Percentiles rank a stretch among this genome's conserved stretches.
Evolutionary conservation across 2,797 vertebrate genomes (phyloP).

Genomic region (Myotis vivesi): DNA sequence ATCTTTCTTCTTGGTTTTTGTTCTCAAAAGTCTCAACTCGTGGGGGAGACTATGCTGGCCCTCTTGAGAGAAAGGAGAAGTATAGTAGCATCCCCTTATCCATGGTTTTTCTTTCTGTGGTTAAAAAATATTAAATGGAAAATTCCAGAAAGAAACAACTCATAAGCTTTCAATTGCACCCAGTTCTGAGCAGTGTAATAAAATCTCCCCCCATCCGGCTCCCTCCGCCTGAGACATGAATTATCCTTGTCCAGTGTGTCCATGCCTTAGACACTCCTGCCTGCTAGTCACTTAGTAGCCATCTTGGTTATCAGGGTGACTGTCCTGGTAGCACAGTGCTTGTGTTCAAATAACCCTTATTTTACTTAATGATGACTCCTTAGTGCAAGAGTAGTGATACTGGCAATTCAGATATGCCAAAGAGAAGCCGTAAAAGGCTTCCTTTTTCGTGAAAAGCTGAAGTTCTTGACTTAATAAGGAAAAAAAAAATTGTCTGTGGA

Average conservation of each 20-base stretch:
- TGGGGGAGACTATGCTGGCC: neutral
- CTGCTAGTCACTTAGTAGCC: neutral
- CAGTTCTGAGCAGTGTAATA: neutral
- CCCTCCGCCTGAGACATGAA: neutral
- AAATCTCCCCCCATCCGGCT: neutral
- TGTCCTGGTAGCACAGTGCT: neutral
- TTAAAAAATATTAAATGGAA: neutral
- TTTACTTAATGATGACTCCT: neutral
- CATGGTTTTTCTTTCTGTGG: neutral
- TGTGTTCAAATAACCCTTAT: too few relatives aligned
- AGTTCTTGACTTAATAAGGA: neutral
- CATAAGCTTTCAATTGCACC: neutral
- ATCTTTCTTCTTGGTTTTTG: neutral
- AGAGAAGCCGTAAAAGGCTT: neutral
- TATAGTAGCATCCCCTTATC: neutral
- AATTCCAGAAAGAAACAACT: neutral
- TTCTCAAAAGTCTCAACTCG: neutral
- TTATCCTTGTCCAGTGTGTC: neutral
- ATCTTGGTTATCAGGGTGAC: neutral
- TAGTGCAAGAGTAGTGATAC: neutral
- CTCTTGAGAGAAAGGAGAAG: neutral
- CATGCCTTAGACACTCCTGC: neutral
- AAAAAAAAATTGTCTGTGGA: neutral
- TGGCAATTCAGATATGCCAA: neutral
- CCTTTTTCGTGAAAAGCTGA: neutral